Evolutionary conservation across 2,797 vertebrate species (phyloP).

Genomic region (Molossus alvarezi): DNA sequence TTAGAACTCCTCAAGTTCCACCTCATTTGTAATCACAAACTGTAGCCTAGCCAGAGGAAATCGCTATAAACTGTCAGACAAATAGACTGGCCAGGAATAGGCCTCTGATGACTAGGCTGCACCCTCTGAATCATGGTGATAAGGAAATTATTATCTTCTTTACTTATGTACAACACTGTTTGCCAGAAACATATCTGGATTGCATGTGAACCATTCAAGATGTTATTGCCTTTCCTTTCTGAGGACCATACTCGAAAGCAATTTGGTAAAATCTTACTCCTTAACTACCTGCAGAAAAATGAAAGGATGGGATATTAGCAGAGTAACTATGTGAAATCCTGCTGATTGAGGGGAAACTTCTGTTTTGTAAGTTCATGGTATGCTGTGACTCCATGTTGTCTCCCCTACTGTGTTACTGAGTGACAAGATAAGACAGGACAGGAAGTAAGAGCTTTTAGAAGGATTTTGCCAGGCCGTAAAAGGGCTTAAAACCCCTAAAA

Average conservation of each 20-base stretch:
- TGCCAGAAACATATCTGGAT: slow-evolving; percentile 10
- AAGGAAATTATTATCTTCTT: neutral
- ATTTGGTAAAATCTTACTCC: neutral
- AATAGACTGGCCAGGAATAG: neutral
- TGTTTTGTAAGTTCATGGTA: fast-evolving
- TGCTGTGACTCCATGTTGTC: neutral
- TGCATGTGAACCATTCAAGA: neutral
- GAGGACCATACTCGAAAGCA: neutral
- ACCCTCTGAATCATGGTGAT: neutral
- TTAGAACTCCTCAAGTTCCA: neutral
- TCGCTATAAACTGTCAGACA: neutral
- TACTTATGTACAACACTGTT: neutral
- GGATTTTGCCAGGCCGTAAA: slow-evolving; percentile 40
- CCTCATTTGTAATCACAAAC: neutral
- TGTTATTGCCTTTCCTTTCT: neutral
- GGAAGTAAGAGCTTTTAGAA: slow-evolving; percentile 68
- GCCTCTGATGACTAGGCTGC: neutral
- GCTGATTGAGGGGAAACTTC: too few relatives aligned
- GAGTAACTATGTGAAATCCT: neutral
- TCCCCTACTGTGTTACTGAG: neutral
- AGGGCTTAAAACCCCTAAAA: slow-evolving; percentile 62
- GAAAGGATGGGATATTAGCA: neutral
- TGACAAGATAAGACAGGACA: slow-evolving; percentile 44
- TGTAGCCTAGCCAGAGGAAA: neutral
- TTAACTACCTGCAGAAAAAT: neutral